Base-by-base conservation (phyloP, 2,113 vertebrate species). In the Tetraodon nigroviridis region DNA sequence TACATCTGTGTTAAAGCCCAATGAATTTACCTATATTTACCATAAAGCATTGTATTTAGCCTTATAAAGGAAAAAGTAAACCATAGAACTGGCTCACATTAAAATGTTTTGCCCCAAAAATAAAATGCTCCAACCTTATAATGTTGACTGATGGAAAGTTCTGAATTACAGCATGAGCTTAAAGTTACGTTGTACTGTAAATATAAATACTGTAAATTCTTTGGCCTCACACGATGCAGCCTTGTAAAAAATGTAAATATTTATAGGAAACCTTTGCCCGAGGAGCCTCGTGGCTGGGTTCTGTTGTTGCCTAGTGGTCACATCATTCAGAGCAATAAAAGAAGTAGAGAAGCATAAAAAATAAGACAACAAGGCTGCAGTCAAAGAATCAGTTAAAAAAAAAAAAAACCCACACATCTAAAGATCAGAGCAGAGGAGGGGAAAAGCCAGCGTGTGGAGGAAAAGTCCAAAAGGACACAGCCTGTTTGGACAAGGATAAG, bases 191-290 rank as follows among this genome's bases (percentile, higher is more conserved):
- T 10, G 2, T 14, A 17, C 50, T 27, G 27, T 24, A 21, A 74
- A 37, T 40, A 27, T 60, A 54, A 64, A 61, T 60, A 44, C 18
- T 41, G 20, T 59, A 41, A 51, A 45, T 46, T 18, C 8, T 47
- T 16, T 53, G 49, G 20, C n/a, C 58, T 51, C 44, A 44, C 20
- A 17, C n/a, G 18, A 5, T 44, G 49, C 42, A 45, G 54, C 51
- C 44, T 20, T 46, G 56, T 22, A 55, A 2, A 53, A 59, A 44
- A 64, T 69, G 69, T 84, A 80, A 78, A 83, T 84, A 65, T 86
- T 85, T 86, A 74, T 27, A 21, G 16, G 14, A 52, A 55, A 61
- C 50, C 40, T 56, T 58, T 46, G 51, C 61, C 64, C 47, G n/a
- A 17, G 51, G 52, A 11, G 20, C 19, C 21, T 45, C 24, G 29